Base-by-base conservation (phyloP, 2,888 invertebrate genomes). In the Drosophila birchii region DNA sequence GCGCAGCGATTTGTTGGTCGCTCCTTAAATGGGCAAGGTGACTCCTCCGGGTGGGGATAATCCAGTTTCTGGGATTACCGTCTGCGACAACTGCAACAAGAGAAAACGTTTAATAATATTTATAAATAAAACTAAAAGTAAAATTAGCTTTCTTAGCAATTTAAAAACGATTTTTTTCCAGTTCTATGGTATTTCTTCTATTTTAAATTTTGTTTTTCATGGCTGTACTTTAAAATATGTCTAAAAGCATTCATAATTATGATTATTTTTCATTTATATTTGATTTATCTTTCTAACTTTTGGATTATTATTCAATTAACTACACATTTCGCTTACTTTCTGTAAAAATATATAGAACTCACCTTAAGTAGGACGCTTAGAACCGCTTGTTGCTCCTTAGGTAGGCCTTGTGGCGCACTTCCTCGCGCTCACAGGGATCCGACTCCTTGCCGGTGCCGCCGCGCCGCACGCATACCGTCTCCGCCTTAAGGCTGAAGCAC, bases 401-500 rank as follows among this genome's bases (percentile, higher is more conserved):
- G 82, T 95, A 94, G 0, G 96, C 97, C 87, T 95, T 95, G 86
- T 96, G 96, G 74, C 94, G 94, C 80, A 94, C 93, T 7, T 94
- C 94, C 78, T 94, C 93, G 75, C 95, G 94, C 41, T 95, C 93
- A 88, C 98, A 98, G 2, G 63, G 60, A 4, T 75, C 61, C 78
- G 72, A 20, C 8, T 71, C 76, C 82, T 95, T 95, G 1, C 97
- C 97, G 95, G 96, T 96, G 14, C 67, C 67, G 95, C 97, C 96
- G 8, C 95, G 93, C 82, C 95, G 94, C 9, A 94, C 93, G 93
- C 98, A 98, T 32, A 95, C 93, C 80, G 95, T 95, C 78, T 96
- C 95, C 2, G 95, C 95, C 88, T 96, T 96, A 45, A 99, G 93
- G 0, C 96, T 94, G 93, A 99, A 98, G 90, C 99, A 99, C 91